Base-by-base conservation (phyloP, 1,140 invertebrate genomes). In the Sesamia nonagrioides region DNA sequence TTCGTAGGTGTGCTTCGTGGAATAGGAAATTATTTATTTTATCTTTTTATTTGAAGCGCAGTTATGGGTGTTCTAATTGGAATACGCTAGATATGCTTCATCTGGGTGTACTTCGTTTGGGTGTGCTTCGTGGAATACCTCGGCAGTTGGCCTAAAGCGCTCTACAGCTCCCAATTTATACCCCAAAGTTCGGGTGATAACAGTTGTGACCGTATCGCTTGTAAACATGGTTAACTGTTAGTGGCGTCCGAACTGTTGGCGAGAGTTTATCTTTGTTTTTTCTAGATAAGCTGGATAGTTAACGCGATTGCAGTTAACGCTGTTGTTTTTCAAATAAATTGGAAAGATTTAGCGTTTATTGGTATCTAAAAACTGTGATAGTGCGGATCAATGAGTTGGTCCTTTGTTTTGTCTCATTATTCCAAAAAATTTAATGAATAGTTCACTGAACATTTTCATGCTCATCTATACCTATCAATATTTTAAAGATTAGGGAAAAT, bases 201-300 rank as follows among this genome's bases (percentile, higher is more conserved):
- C 50, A 78, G 66, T 69, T 11, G 48, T 77, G 18, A 15, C 63
- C 58, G 45, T 37, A 48, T 81, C 42, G 77, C 17, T 42, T 66
- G 77, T 77, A 82, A 79, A 82, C 77, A 82, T 35, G 42, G 52
- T 1, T 45, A 45, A 66, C 75, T 35, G 50, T 37, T 58, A 35
- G 15, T 60, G 9, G 37, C 56, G 18, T 50, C 52, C 58, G 58
- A 27, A 63, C 42, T 50, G 37, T 71, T 52, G 45, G 7, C 15
- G 68, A 4, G 48, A 71, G 27, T 71, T 71, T 71, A 71, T 71
- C 68, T 35, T 37, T 71, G 68, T 71, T 71, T 66, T 69, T 54
- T 71, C 15, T n/a, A 71, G 68, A 71, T 71, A 71, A 71, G 40
- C 33, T 15, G 18, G 15, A 8, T 33, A 69, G 17, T 69, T 69